Conservation (phyloP, 2,888 invertebrate species). For the Shargacucullia verbasci region DNA sequence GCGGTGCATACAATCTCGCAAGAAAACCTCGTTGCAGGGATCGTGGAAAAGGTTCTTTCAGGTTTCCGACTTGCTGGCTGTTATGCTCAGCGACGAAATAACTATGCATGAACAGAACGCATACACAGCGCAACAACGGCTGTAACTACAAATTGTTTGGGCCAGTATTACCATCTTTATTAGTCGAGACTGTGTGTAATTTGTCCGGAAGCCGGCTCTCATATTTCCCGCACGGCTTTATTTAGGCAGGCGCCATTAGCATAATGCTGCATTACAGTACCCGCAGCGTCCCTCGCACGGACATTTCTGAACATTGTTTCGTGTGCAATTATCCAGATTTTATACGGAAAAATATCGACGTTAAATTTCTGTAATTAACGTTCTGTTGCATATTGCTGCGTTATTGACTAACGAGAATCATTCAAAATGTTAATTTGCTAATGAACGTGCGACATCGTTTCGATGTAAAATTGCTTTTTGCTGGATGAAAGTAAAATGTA, state of each 20-base stretch:
- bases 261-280: slow-evolving; percentile 76
- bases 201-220: slow-evolving; percentile 73
- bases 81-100: slow-evolving; percentile 42
- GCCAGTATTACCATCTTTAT: slow-evolving; percentile 80
- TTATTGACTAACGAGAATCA: slow-evolving; percentile 36
- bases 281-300: slow-evolving; percentile 57
- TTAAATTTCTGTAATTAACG: slow-evolving; percentile 41
- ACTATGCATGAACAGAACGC: slow-evolving; percentile 61
- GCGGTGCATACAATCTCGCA: slow-evolving; percentile 26
- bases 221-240: slow-evolving; percentile 81
- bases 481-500: slow-evolving; percentile 14
- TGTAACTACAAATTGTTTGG: slow-evolving; percentile 73
- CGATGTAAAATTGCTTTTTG: slow-evolving; percentile 13
- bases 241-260: slow-evolving; percentile 77
- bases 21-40: slow-evolving; percentile 26
- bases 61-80: slow-evolving; percentile 20
- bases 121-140: slow-evolving; percentile 50
- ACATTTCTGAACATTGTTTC: slow-evolving; percentile 51
- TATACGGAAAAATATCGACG: slow-evolving; percentile 39
- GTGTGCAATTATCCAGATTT: slow-evolving; percentile 48
- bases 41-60: slow-evolving; percentile 15
- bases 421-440: slow-evolving; percentile 43
- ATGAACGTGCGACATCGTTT: slow-evolving; percentile 28
- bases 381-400: slow-evolving; percentile 22
- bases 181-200: slow-evolving; percentile 75